These are phyloP conservation scores for Hololepta plana DNA, from an alignment of 2,888 invertebrate species.

Conservation along the genomic window DNA sequence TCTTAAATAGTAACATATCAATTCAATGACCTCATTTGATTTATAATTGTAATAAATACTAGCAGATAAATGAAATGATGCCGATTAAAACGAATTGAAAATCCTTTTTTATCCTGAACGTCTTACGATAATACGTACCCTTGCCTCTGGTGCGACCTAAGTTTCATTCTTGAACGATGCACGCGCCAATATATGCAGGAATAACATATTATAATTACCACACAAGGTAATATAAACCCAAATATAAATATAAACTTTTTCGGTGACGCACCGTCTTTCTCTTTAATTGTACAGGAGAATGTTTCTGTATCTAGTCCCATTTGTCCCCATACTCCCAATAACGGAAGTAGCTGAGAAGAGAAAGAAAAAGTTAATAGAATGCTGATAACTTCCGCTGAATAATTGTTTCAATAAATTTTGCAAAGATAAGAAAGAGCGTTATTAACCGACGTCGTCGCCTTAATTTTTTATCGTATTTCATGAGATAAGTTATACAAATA, in stretches of 20 bases:
- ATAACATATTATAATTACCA: constrained; percentile 71
- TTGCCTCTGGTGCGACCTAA: constrained; percentile 50
- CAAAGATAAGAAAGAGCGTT: too few species aligned
- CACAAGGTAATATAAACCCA: constrained; percentile 68
- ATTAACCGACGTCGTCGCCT: too few species aligned
- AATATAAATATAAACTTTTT: constrained; percentile 70
- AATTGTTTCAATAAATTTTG: constrained; percentile 3
- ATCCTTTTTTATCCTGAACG: constrained; percentile 9
- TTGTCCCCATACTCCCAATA: constrained; percentile 69
- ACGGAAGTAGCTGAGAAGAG: constrained; percentile 45
- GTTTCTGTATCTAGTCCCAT: constrained; percentile 62
- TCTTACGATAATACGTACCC: constrained; percentile 22
- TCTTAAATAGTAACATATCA: too few species aligned
- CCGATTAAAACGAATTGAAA: constrained; percentile 7
- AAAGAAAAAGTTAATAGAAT: neutral
- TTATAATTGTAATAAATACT: too few species aligned
- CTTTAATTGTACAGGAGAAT: constrained; percentile 78
- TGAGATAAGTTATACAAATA: too few species aligned
- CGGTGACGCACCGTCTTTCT: constrained; percentile 58
- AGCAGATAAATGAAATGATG: constrained; percentile 9
- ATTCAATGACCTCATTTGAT: too few species aligned
- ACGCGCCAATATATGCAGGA: constrained; percentile 73
- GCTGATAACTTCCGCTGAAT: neutral
- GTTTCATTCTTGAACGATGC: constrained; percentile 48
- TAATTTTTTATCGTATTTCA: too few species aligned